Evolutionary conservation across 2,888 invertebrate species (phyloP), one percentile per base, ranked within the genome.

Genomic region (Andrena trimmerana): DNA sequence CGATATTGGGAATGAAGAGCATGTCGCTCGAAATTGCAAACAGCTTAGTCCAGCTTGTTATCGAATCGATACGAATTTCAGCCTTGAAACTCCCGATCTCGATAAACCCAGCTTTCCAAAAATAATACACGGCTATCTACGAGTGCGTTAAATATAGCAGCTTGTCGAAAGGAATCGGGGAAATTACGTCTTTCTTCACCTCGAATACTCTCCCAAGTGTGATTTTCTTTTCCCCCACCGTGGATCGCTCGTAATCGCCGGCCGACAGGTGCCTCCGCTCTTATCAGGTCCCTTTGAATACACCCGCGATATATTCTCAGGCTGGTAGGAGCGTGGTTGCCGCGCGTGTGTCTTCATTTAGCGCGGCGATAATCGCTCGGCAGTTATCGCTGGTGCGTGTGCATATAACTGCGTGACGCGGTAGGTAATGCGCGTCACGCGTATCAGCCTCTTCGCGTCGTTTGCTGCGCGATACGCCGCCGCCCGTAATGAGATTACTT

Each of bases 341-440:
- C n/a, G 69, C 62, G 81, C 77, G 62, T 72, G 68, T 77, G 69
- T 77, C 80, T 73, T 73, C 81, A 57, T 81, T 83, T 77, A 70
- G 68, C 31, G 8, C n/a, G 48, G 33, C 73, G 66, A 78, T 78
- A 78, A 82, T 75, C 74, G 42, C 24, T 36, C 48, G 33, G 10
- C 33, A 31, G 76, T 71, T 80, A 65, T 66, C 59, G 10, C 54
- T 10, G 52, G 33, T 59, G 42, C 59, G 62, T 68, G 59, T 52
- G 52, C 72, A 10, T 68, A 48, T 57, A 57, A 73, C 57, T 29
- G 71, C 62, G 70, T 63, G 71, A 48, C 52, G 54, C 54, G 57
- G 57, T 57, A 24, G 54, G 69, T 48, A 76, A 70, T 70, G 48
- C 54, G 36, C 65, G 72, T 65, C 78, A 63, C 52, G 65, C 63